phyloP scores from a whole-genome alignment of 2,113 vertebrate species.

The Vulpes lagopus region DNA sequence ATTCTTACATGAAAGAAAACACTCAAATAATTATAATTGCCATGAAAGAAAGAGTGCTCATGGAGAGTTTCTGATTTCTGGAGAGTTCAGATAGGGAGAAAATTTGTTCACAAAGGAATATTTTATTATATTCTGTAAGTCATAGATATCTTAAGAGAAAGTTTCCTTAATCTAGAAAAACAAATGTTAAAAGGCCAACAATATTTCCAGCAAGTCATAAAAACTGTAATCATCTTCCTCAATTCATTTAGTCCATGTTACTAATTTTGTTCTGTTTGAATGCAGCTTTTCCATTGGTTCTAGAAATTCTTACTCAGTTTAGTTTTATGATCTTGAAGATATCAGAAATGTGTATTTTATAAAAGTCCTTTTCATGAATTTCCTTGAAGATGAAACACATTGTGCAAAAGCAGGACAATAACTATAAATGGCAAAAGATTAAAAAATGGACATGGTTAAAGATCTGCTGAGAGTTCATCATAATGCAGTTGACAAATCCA shows the following conservation, averaged over 20 bases:
- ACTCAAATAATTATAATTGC: background rate
- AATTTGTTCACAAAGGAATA: background rate
- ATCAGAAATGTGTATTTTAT: background rate
- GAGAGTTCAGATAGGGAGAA: background rate
- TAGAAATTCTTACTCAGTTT: background rate
- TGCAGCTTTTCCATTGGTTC: background rate
- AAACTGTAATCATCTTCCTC: background rate
- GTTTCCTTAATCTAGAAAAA: background rate
- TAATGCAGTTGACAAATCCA: background rate
- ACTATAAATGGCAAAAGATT: background rate
- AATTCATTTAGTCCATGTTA: background rate
- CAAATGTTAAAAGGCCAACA: background rate
- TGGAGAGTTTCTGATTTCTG: background rate
- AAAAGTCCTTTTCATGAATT: background rate
- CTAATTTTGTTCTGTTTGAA: background rate
- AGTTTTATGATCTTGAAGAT: background rate
- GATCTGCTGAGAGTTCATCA: background rate
- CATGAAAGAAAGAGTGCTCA: background rate
- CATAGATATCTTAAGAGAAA: background rate
- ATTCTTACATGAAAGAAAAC: too few relatives aligned
- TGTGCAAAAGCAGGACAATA: background rate
- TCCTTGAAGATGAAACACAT: background rate
- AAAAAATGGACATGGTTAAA: background rate
- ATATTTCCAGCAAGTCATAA: background rate
- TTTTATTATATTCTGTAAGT: background rate